A percentile compares a stretch with the other conserved stretches of the same genome.
phyloP scores from a whole-genome alignment of 2,888 invertebrate species.

The Cheilosia vulpina region DNA sequence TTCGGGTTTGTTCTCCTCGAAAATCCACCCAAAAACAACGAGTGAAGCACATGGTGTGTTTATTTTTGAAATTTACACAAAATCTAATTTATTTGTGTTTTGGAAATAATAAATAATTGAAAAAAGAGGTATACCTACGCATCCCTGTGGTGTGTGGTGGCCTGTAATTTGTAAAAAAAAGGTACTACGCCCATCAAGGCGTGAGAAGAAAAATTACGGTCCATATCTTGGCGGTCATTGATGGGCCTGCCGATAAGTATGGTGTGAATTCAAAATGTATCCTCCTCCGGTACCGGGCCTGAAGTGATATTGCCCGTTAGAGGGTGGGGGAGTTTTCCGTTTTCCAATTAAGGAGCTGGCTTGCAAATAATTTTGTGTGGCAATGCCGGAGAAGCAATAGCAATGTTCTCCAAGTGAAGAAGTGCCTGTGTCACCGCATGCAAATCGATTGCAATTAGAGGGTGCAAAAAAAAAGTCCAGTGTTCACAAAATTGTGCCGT shows the following conservation, averaged over 20 bases:
- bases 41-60: not conserved
- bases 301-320: constrained; percentile 8
- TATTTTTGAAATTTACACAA: constrained; percentile 24
- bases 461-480: not conserved
- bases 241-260: constrained; percentile 31
- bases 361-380: constrained; percentile 20
- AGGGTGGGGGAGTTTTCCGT: not conserved
- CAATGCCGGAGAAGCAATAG: not conserved
- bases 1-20: not conserved
- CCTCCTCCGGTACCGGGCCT: not conserved
- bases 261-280: constrained; percentile 21
- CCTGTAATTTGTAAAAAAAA: not conserved
- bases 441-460: constrained; percentile 62
- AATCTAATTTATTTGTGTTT: constrained; percentile 27
- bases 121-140: not conserved
- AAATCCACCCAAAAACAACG: constrained; percentile 8
- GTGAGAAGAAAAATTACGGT: constrained; percentile 19
- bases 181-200: not conserved
- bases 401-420: constrained; percentile 22
- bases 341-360: constrained; percentile 36
- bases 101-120: constrained; percentile 7
- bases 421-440: constrained; percentile 19
- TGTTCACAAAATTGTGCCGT: constrained; percentile 14
- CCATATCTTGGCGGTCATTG: constrained; percentile 15
- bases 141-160: not conserved